Conservation (phyloP, 2,797 vertebrate genomes). For the Crocodylus rhombifer region DNA sequence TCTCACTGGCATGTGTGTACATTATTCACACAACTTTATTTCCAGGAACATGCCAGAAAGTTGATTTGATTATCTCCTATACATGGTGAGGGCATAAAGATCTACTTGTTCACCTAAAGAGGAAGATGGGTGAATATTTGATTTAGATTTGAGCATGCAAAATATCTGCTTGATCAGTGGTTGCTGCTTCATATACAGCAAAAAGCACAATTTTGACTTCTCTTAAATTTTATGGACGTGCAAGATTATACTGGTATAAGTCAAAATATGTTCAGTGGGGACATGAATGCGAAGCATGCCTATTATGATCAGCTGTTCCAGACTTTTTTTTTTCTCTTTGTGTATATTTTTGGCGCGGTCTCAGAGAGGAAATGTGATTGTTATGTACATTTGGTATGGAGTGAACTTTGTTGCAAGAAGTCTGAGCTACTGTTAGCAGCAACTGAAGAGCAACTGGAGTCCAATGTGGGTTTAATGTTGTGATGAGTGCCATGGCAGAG, state of each 20-base stretch:
- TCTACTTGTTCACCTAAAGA: background rate
- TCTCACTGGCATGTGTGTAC: background rate
- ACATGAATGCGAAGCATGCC: background rate
- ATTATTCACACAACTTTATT: background rate
- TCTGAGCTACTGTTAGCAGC: constrained; percentile 42
- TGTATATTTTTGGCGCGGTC: background rate
- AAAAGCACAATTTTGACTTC: background rate
- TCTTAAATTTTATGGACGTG: background rate
- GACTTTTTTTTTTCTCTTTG: background rate
- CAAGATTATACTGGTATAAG: background rate
- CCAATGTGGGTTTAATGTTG: constrained; percentile 84
- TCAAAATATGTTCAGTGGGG: background rate
- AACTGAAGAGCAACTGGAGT: constrained; percentile 62
- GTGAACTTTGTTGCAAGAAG: constrained; percentile 52
- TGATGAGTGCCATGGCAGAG: constrained; percentile 86
- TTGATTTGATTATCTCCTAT: background rate
- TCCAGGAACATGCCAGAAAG: background rate
- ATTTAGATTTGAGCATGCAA: background rate
- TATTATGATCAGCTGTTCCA: background rate
- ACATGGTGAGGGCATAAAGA: background rate
- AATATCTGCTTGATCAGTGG: background rate
- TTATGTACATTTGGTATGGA: background rate
- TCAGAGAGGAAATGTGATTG: background rate
- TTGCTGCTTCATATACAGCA: background rate
- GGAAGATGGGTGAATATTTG: background rate